Conservation (phyloP, 2,113 vertebrate species). For the Melospiza georgiana region DNA sequence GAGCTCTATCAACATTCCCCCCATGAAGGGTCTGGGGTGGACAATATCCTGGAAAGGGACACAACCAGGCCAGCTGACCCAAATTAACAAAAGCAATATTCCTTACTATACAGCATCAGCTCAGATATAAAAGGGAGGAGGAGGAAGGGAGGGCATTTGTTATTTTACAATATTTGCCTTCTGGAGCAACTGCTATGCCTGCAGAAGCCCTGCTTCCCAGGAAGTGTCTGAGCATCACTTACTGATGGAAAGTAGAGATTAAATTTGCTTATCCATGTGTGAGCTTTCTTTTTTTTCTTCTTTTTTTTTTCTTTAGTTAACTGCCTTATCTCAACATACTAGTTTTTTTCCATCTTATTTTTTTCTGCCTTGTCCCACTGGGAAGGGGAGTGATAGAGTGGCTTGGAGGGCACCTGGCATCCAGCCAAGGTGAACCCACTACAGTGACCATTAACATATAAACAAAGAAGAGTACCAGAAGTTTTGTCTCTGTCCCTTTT, state of each 20-base stretch:
- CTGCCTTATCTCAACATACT: background rate
- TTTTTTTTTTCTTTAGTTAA: background rate
- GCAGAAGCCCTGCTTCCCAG: background rate
- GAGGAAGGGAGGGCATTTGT: background rate
- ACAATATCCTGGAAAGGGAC: background rate
- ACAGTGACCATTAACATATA: background rate
- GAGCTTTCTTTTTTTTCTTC: background rate
- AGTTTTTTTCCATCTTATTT: background rate
- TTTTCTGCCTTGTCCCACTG: background rate
- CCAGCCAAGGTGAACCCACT: background rate
- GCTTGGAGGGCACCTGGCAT: accelerated
- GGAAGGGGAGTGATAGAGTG: background rate
- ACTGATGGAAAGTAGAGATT: background rate
- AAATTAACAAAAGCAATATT: background rate
- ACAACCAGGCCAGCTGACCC: background rate
- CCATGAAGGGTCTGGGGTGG: background rate
- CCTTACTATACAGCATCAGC: accelerated
- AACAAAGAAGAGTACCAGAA: background rate
- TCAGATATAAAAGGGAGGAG: background rate
- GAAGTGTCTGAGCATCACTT: background rate
- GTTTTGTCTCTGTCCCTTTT: background rate
- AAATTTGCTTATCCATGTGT: accelerated
- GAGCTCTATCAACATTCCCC: no score
- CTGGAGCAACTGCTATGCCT: background rate
- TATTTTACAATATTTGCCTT: background rate